phyloP scores from a whole-genome alignment of 2,113 vertebrate species.

The Cyanoderma ruficeps region DNA sequence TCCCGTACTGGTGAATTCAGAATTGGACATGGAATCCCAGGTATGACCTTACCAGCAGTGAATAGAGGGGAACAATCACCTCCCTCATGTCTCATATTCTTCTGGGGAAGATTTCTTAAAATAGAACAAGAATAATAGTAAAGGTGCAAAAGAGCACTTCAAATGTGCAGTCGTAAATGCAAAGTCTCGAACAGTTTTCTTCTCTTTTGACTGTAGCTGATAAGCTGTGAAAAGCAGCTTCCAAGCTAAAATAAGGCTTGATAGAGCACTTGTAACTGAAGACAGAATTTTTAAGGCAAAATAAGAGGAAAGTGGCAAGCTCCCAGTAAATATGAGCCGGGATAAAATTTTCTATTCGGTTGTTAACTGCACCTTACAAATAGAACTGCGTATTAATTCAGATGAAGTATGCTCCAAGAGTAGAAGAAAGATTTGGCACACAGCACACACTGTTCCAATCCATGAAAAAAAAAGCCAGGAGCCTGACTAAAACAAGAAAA shows the following conservation, averaged over 20 bases:
- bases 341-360: background rate
- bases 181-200: background rate
- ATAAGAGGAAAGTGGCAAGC: background rate
- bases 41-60: background rate
- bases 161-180: background rate
- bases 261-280: background rate
- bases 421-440: background rate
- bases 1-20: background rate
- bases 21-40: background rate
- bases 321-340: background rate
- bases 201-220: background rate
- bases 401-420: background rate
- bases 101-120: background rate
- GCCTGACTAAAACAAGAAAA: background rate
- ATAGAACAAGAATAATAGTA: background rate
- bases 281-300: background rate
- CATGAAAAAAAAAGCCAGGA: background rate
- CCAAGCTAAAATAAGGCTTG: background rate
- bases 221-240: background rate
- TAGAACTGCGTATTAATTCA: background rate
- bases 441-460: background rate
- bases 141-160: background rate
- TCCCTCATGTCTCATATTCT: background rate
- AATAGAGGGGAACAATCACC: background rate
- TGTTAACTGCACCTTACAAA: background rate